Evolutionary conservation across 2,888 invertebrate genomes (phyloP).

Genomic region (Hypselothyrea guttata): DNA sequence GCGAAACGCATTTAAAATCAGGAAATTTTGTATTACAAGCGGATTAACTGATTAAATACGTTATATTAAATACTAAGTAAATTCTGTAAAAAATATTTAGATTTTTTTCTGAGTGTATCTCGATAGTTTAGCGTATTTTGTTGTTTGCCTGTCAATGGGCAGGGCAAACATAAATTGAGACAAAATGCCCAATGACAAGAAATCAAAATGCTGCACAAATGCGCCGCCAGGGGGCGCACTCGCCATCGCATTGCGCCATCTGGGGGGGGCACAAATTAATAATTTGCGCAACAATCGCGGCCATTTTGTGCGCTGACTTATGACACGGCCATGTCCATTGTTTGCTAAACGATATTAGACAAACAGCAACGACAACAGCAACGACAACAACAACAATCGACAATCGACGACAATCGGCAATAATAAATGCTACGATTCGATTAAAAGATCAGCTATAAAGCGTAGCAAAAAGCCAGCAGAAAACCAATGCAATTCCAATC

Average conservation of each 20-base stretch:
- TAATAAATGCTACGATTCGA: conserved; percentile 78
- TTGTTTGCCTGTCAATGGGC: conserved; percentile 40
- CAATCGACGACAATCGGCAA: conserved; percentile 50
- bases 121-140: conserved; percentile 24
- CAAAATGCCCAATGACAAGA: conserved; percentile 50
- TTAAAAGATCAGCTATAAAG: conserved; percentile 72
- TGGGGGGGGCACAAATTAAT: conserved; percentile 52
- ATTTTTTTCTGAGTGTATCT: conserved; percentile 13
- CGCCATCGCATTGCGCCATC: conserved; percentile 45
- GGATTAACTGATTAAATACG: no score
- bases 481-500: conserved; percentile 39
- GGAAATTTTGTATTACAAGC: no score
- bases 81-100: no score
- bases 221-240: conserved; percentile 13
- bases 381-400: conserved; percentile 24
- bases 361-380: conserved; percentile 41
- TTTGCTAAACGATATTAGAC: conserved; percentile 73
- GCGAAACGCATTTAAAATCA: no score
- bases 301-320: conserved; percentile 63
- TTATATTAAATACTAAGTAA: no score
- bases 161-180: conserved; percentile 55
- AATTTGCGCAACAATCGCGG: conserved; percentile 70
- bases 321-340: conserved; percentile 70
- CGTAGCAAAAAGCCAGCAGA: conserved; percentile 20
- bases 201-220: conserved; percentile 35